phyloP scores from a whole-genome alignment of 2,797 vertebrate genomes.

The Characodon lateralis region DNA sequence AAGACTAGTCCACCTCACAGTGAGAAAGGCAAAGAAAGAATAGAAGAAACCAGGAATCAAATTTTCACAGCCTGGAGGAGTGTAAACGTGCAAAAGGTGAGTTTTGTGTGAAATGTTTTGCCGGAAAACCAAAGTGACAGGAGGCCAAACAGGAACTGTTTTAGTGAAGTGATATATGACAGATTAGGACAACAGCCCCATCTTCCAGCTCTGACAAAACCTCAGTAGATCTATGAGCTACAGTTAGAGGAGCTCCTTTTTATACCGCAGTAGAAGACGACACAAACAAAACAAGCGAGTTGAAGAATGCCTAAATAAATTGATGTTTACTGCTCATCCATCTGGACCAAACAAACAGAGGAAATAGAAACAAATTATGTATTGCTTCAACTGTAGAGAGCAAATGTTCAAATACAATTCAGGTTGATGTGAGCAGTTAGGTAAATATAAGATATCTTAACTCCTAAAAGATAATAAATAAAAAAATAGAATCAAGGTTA shows the following conservation, averaged over 20 bases:
- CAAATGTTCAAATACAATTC: constrained; percentile 1
- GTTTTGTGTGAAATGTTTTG: not conserved
- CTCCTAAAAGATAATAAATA: not conserved
- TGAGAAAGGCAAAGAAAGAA: not conserved
- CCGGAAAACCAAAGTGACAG: not conserved
- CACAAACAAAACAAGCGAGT: not conserved
- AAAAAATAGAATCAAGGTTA: not conserved
- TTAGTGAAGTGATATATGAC: not conserved
- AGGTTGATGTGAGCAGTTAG: not conserved
- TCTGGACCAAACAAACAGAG: not conserved
- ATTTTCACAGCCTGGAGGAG: not conserved
- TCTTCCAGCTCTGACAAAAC: constrained; percentile 4
- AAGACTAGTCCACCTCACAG: not conserved
- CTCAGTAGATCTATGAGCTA: constrained; percentile 9
- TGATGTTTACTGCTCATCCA: not conserved
- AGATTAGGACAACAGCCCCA: constrained; percentile 3
- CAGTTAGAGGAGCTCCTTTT: constrained; percentile 3
- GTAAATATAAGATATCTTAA: not conserved
- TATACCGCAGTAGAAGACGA: constrained; percentile 13
- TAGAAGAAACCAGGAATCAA: not conserved
- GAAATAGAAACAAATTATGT: not conserved
- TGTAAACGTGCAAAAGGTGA: not conserved
- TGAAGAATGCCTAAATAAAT: not conserved
- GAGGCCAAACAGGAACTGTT: not conserved
- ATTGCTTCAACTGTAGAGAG: not conserved